A percentile compares a stretch with the other conserved stretches of the same genome.
phyloP scores from a whole-genome alignment of 2,888 invertebrate genomes.

The Pachydiplax longipennis region DNA sequence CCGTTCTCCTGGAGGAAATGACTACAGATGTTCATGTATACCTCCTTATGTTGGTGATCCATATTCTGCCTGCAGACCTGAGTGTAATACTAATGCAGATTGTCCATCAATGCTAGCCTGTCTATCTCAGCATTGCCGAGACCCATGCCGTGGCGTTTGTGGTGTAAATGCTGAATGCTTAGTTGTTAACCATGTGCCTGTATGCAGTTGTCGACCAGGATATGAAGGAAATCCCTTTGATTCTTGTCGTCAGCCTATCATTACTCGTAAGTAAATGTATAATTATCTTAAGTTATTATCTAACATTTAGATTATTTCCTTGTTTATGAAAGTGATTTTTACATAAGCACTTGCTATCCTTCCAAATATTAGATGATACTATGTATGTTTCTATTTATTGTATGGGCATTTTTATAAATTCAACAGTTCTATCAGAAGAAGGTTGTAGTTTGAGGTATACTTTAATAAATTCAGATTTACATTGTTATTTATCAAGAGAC shows the following conservation, averaged over 20 bases:
- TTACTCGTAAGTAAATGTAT: slow-evolving; percentile 63
- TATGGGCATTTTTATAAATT: no score
- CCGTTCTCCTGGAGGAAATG: slow-evolving; percentile 68
- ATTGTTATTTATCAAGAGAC: no score
- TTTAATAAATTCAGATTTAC: no score
- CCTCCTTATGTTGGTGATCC: slow-evolving; percentile 89
- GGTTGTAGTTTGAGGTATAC: no score
- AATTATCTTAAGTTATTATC: neutral
- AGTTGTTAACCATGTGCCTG: slow-evolving; percentile 82
- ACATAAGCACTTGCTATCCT: neutral
- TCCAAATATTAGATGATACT: neutral
- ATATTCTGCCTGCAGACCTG: slow-evolving; percentile 84
- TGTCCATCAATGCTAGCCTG: slow-evolving; percentile 81
- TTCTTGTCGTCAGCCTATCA: slow-evolving; percentile 71
- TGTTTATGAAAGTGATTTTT: neutral
- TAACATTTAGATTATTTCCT: neutral
- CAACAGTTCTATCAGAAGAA: no score
- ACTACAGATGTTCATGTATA: slow-evolving; percentile 82
- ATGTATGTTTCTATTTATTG: neutral
- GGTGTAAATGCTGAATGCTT: slow-evolving; percentile 83
- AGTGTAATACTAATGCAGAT: slow-evolving; percentile 83
- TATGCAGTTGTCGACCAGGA: slow-evolving; percentile 79
- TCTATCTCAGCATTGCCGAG: slow-evolving; percentile 82
- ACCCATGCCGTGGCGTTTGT: slow-evolving; percentile 86
- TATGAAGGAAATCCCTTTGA: slow-evolving; percentile 85